Evolutionary conservation across 2,797 vertebrate genomes (phyloP).

Genomic region (Hoplostethus atlanticus): DNA sequence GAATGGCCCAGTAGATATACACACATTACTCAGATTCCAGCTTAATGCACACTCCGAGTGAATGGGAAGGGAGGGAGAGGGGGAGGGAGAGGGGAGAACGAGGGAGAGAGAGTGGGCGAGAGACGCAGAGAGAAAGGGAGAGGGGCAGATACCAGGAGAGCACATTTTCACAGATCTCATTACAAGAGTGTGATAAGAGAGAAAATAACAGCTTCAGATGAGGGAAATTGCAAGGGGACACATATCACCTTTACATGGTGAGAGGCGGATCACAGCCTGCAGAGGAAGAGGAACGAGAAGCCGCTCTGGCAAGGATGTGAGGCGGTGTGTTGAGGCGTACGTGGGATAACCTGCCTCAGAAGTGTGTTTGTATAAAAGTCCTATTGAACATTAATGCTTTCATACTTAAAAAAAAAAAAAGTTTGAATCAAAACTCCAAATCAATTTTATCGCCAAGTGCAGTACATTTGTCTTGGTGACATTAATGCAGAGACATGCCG

Average conservation of each 20-base stretch:
- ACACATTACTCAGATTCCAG: constrained; percentile 60
- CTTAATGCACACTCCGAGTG: constrained; percentile 51
- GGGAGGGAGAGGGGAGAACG: constrained; percentile 39
- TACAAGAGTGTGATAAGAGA: constrained; percentile 62
- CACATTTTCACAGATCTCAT: constrained; percentile 51
- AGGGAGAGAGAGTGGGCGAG: constrained; percentile 60
- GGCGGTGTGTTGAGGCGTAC: constrained; percentile 51
- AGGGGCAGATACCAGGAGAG: constrained; percentile 63
- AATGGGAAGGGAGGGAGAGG: constrained; percentile 3
- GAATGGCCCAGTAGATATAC: constrained; percentile 22
- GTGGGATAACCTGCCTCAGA: constrained; percentile 49
- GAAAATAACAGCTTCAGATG: constrained; percentile 58
- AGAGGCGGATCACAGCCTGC: constrained; percentile 60
- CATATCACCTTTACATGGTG: constrained; percentile 58
- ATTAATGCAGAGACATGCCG: constrained; percentile 20
- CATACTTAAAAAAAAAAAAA: constrained; percentile 21
- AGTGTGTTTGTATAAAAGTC: constrained; percentile 46
- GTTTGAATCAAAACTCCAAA: constrained; percentile 32
- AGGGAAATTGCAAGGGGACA: constrained; percentile 61
- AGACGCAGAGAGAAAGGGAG: constrained; percentile 30
- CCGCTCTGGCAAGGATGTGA: constrained; percentile 46
- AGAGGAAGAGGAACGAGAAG: constrained; percentile 37
- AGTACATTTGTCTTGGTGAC: constrained; percentile 6
- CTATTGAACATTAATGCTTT: constrained; percentile 43
- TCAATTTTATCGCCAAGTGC: constrained; percentile 29